A percentile compares a stretch with the other conserved stretches of the same genome.
phyloP scores from a whole-genome alignment of 2,888 invertebrate genomes.

The Luperina nickerlii region DNA sequence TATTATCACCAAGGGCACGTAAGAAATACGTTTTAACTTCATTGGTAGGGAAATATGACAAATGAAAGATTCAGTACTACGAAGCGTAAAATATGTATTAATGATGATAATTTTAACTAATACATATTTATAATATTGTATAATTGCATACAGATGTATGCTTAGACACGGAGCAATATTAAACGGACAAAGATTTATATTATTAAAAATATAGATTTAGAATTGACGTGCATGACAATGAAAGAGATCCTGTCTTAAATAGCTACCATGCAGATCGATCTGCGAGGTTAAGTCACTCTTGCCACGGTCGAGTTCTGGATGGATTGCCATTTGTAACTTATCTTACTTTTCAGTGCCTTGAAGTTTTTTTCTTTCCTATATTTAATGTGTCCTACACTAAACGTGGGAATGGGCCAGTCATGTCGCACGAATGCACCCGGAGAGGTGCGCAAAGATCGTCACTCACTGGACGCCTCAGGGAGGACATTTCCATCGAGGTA shows the following conservation, averaged over 20 bases:
- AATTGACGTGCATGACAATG: conserved; percentile 44
- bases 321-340: neutral
- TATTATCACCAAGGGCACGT: neutral
- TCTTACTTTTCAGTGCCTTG: neutral
- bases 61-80: neutral
- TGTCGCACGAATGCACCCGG: neutral
- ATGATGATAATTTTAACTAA: neutral
- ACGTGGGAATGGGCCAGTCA: neutral
- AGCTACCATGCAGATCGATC: conserved; percentile 28
- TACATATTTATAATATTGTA: neutral
- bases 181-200: conserved; percentile 24
- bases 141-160: conserved; percentile 17
- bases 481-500: neutral
- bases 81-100: no score
- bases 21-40: neutral
- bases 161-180: conserved; percentile 16
- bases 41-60: neutral
- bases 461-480: neutral
- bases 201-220: conserved; percentile 48
- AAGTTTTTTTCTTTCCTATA: neutral
- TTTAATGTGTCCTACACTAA: neutral
- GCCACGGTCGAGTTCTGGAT: conserved; percentile 32
- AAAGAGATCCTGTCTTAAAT: conserved; percentile 14
- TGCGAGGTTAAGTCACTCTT: conserved; percentile 35
- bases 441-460: no score